Evolutionary conservation across 1,140 invertebrate genomes (phyloP).

Genomic region (Galleria mellonella): DNA sequence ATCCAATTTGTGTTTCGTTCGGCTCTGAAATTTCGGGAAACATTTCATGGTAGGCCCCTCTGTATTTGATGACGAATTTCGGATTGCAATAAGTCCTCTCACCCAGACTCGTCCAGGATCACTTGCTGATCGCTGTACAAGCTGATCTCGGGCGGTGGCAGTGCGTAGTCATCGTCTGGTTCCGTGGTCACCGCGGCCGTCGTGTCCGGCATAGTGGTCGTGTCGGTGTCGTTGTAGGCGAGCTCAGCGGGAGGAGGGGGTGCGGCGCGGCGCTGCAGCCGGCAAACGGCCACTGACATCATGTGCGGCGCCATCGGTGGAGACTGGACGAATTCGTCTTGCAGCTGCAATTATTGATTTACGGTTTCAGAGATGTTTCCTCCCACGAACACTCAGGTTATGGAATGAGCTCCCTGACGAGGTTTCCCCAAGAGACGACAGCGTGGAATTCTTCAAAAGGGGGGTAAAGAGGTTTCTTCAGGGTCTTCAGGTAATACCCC

Average conservation of each 20-base stretch:
- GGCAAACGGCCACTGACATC: conserved; percentile 87
- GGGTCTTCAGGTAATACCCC: no score
- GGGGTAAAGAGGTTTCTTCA: no score
- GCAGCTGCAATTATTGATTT: conserved; percentile 48
- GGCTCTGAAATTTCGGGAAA: no score
- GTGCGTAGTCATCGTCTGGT: conserved; percentile 9
- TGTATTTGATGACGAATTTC: background rate
- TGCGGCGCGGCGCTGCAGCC: conserved; percentile 75
- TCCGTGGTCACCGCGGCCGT: conserved; percentile 6
- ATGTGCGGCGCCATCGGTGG: conserved; percentile 92
- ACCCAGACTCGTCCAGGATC: conserved; percentile 57
- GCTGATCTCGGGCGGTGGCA: conserved; percentile 43
- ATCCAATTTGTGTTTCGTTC: no score
- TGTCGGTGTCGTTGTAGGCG: conserved; percentile 9
- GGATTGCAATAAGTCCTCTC: conserved; percentile 9
- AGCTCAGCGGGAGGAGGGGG: conserved; percentile 19
- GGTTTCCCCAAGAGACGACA: no score
- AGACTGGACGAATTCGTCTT: conserved; percentile 81
- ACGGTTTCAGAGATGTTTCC: no score
- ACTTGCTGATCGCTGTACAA: conserved; percentile 52
- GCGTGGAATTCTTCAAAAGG: no score
- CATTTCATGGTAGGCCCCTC: no score
- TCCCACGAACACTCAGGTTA: no score
- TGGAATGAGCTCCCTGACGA: no score
- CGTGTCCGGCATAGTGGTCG: conserved; percentile 13